These are phyloP conservation scores for Zosterops borbonicus DNA, from an alignment of 2,113 vertebrate species.

Conservation along the genomic window DNA sequence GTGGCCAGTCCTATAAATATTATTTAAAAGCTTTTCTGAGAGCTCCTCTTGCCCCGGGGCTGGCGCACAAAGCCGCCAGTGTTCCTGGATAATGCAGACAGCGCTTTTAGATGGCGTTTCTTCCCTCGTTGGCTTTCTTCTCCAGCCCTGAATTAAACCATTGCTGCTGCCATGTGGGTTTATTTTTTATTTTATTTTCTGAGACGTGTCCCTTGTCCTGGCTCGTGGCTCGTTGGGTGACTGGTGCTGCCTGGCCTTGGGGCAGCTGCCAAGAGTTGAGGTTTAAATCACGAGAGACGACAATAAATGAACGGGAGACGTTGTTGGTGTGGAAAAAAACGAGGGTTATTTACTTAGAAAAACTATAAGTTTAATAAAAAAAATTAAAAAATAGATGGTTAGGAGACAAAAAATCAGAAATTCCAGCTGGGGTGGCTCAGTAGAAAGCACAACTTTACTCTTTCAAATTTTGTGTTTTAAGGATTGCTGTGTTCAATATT, in stretches of 20 bases:
- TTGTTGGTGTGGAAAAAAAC: too few relatives aligned
- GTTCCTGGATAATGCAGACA: background rate
- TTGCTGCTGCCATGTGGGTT: background rate
- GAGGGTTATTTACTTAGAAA: too few relatives aligned
- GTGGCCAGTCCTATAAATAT: background rate
- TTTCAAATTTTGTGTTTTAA: too few relatives aligned
- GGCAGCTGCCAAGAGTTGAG: background rate
- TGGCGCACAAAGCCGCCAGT: background rate
- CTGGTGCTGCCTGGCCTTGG: background rate
- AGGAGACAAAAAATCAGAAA: too few relatives aligned
- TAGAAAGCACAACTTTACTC: too few relatives aligned
- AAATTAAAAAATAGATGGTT: too few relatives aligned
- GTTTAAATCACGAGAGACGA: background rate
- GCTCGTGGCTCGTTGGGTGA: background rate
- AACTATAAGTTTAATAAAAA: too few relatives aligned
- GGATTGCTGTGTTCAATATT: too few relatives aligned
- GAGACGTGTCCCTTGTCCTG: background rate
- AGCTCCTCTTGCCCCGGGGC: background rate
- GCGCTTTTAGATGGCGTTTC: background rate
- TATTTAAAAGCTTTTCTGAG: constrained; percentile 38
- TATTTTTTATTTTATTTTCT: too few relatives aligned
- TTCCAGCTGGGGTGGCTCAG: too few relatives aligned
- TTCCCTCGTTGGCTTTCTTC: background rate
- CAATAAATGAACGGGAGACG: accelerated
- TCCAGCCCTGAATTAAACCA: background rate